These are phyloP conservation scores for Argyra leucocephala DNA, from an alignment of 2,888 invertebrate genomes.

Conservation along the genomic window DNA sequence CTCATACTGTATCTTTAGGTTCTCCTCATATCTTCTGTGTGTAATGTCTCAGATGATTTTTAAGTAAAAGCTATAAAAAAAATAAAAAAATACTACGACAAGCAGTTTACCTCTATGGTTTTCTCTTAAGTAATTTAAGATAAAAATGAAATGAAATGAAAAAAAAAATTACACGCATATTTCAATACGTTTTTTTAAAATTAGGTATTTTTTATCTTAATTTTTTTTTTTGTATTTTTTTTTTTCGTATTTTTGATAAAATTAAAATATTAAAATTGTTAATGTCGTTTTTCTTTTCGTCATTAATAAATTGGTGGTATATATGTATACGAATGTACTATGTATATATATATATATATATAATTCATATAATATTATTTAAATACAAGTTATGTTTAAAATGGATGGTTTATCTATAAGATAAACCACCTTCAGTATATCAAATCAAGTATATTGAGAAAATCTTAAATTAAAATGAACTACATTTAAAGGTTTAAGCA, in stretches of 20 bases:
- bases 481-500: too few species aligned
- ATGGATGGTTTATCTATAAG: too few species aligned
- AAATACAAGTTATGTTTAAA: too few species aligned
- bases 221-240: background rate
- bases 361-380: too few species aligned
- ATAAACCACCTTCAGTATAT: too few species aligned
- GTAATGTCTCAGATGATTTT: background rate
- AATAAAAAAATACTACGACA: background rate
- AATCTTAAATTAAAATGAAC: too few species aligned
- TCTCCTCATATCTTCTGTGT: background rate
- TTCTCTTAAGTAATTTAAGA: background rate
- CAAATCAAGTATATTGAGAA: too few species aligned
- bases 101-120: constrained; percentile 1
- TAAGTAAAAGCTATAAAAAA: background rate
- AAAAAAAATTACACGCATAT: too few species aligned
- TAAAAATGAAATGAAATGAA: background rate
- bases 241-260: background rate
- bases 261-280: background rate
- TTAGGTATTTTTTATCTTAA: background rate
- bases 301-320: too few species aligned
- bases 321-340: too few species aligned
- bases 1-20: background rate
- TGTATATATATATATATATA: too few species aligned
- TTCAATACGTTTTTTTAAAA: too few species aligned
- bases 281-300: background rate